Evolutionary conservation across 2,888 invertebrate species (phyloP), one percentile per base, ranked within the genome.

Genomic region (Melanostoma mellinum): DNA sequence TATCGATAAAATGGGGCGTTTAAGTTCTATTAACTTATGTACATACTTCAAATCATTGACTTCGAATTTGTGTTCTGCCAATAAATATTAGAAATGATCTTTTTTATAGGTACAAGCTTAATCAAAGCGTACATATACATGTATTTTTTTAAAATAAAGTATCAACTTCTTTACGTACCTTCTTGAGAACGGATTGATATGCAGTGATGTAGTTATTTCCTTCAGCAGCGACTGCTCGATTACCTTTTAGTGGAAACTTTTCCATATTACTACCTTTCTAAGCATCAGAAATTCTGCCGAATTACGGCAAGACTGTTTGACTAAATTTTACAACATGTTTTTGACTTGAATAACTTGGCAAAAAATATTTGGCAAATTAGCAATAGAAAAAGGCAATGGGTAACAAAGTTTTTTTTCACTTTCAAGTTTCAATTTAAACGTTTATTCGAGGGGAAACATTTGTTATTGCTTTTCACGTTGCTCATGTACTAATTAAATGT

Each of bases 191-290:
- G 85, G 94, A 92, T 90, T 94, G 94, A 91, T 94, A 94, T 85
- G 93, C 92, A 69, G 93, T 92, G 86, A 92, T 92, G 86, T 91
- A 91, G 88, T 91, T 91, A 87, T 92, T 92, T 87, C 92, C 91
- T 87, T 92, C 92, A 68, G 89, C 88, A 79, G 89, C 89, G 87
- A 92, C 90, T 87, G 93, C 90, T 78, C 92, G 91, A 88, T 93
- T 93, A 71, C 91, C 91, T 91, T 94, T 94, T 89, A 95, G 91
- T 90, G 95, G 95, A 92, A 93, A 94, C 92, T 94, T 95, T 93
- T 95, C 95, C 95, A 95, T 95, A 85, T 68, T 79, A 53, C 46
- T 36, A 33, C 44, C 65, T 52, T 65, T 55, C 80, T 58, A 85
- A 72, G 85, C 60, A 68, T 44, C 9, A 71, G 38, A 33, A 10